These are phyloP conservation scores for Orchesella flavescens DNA, from an alignment of 2,888 invertebrate genomes.

Conservation along the genomic window DNA sequence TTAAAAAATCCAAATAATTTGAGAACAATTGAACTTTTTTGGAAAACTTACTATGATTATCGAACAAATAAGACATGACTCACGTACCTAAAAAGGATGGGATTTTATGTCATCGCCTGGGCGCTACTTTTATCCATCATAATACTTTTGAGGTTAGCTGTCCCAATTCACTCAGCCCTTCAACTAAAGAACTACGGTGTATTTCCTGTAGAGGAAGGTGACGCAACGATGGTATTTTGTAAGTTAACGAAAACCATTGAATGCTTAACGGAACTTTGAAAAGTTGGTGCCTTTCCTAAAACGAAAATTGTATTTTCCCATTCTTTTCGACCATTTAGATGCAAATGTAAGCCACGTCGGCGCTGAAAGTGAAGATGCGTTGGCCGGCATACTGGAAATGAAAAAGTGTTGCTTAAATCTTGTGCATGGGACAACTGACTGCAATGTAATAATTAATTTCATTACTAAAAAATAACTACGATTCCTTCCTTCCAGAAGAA, in stretches of 20 bases:
- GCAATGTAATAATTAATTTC: too few relatives aligned
- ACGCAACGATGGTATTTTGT: slow-evolving; percentile 50
- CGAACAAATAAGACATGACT: slow-evolving; percentile 5
- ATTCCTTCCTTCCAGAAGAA: too few relatives aligned
- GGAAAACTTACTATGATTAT: too few relatives aligned
- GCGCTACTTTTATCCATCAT: background rate
- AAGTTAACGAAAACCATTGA: slow-evolving; percentile 10
- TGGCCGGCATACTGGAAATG: slow-evolving; percentile 5
- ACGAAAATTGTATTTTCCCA: too few relatives aligned
- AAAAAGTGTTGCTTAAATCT: too few relatives aligned
- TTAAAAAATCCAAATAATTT: too few relatives aligned
- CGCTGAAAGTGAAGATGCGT: background rate
- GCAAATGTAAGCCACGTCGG: slow-evolving; percentile 42
- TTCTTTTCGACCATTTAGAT: slow-evolving; percentile 21
- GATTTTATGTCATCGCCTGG: background rate
- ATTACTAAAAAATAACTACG: too few relatives aligned
- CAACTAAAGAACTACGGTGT: slow-evolving; percentile 27
- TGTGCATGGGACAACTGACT: too few relatives aligned
- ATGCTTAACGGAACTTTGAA: too few relatives aligned
- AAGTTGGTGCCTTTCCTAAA: too few relatives aligned
- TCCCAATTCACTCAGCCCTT: background rate
- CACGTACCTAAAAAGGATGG: background rate
- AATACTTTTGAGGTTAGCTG: background rate
- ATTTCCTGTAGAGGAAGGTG: slow-evolving; percentile 4
- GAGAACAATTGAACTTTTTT: too few relatives aligned